Conservation (phyloP, 2,797 vertebrate species). For the Darevskia mixta region DNA sequence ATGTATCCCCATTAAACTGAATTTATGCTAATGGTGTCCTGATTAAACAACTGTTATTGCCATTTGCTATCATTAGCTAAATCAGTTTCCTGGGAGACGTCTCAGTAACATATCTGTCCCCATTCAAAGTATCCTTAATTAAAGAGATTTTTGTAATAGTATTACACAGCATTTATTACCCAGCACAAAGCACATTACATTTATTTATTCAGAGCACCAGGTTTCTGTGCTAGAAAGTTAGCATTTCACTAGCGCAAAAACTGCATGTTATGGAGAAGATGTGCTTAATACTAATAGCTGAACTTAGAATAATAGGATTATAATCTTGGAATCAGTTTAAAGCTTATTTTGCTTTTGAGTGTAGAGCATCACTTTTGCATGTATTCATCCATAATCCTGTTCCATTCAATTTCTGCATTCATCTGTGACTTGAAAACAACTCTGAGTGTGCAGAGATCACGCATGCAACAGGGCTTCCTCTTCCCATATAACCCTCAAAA, state of each 20-base stretch:
- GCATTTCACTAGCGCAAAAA: constrained; percentile 1
- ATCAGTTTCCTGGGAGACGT: constrained; percentile 48
- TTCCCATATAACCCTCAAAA: not conserved
- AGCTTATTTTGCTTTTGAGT: no score
- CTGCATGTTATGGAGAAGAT: not conserved
- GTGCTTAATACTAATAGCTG: not conserved
- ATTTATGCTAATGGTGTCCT: constrained; percentile 32
- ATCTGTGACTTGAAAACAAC: not conserved
- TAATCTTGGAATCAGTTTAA: not conserved
- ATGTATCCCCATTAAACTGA: constrained; percentile 29
- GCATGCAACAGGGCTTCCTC: no score
- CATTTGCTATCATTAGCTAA: constrained; percentile 23
- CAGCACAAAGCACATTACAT: not conserved
- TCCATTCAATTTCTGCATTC: not conserved
- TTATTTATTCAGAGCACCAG: not conserved
- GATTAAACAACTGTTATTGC: constrained; percentile 35
- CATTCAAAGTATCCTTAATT: not conserved
- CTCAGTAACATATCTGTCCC: constrained; percentile 30
- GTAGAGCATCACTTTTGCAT: not conserved
- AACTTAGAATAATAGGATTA: not conserved
- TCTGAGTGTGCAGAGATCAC: no score
- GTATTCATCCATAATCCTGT: not conserved
- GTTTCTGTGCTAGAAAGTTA: not conserved
- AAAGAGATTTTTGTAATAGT: constrained; percentile 32
- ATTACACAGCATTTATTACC: not conserved